Base-by-base conservation (phyloP, 2,797 vertebrate species). In the Cephalopachus bancanus region DNA sequence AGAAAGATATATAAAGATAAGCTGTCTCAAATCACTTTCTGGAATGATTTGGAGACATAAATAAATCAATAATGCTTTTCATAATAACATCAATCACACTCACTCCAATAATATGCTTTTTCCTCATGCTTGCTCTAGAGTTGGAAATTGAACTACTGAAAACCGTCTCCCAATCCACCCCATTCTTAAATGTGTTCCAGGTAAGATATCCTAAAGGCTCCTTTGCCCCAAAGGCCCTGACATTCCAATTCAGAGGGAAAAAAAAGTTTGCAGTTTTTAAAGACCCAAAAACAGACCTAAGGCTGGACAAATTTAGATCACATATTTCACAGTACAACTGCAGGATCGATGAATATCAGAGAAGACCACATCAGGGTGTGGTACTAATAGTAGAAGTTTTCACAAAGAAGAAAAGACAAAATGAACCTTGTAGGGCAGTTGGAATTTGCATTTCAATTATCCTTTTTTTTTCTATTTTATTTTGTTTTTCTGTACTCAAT, bases 1-100 rank as follows among this genome's bases (percentile, higher is more conserved):
- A 79, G 53, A 87, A 91, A 85, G 51, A 84, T 4, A 89, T 55
- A 53, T n/a, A 72, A 20, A 94, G 10, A 95, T 75, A 69, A 79
- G 22, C 49, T 51, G 6, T 64, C 81, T 96, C 78, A 80, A 78
- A 92, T 92, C 72, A 89, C 81, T 95, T 96, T 84, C 79, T 74
- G 84, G 64, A 93, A 83, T 84, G 26, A 94, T 96, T 96, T 78
- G 15, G 62, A 97, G 83, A 57, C 26, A 83, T 67, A 53, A 93
- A 95, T 91, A 98, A 95, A 78, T 97, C 91, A 97, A 94, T 95
- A 95, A 86, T 78, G 24, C 59, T 96, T 83, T 83, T 83, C 87
- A 83, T 91, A 95, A 93, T 71, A 89, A 19, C 83, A 95, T 96
- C 59, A 81, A 55, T 81, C 88, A 79, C 26, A 69, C 33, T 94